These are phyloP conservation scores for Esperia sulphurella DNA, from an alignment of 2,888 invertebrate genomes.

Conservation along the genomic window DNA sequence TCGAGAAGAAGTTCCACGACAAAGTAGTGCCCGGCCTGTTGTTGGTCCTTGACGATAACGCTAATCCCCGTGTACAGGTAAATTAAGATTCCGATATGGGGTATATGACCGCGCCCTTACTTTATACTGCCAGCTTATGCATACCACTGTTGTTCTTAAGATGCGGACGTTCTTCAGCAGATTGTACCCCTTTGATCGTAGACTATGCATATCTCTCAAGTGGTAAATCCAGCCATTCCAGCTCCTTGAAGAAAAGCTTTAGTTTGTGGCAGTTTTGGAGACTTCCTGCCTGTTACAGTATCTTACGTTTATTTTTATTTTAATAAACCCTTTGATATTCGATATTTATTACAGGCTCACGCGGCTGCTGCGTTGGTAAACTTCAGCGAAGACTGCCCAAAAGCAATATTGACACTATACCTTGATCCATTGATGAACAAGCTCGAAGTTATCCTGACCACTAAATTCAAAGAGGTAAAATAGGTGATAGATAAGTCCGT, in stretches of 20 bases:
- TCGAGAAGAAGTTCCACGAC: conserved; percentile 98
- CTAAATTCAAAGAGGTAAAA: conserved; percentile 93
- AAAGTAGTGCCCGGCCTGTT: conserved; percentile 95
- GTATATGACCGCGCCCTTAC: no score
- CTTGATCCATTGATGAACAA: conserved; percentile 94
- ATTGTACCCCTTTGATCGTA: no score
- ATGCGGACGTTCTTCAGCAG: no score
- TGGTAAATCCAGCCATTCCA: no score
- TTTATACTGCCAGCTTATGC: no score
- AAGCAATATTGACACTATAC: conserved; percentile 93
- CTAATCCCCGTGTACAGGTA: conserved; percentile 95
- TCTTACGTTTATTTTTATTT: neutral
- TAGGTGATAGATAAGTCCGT: no score
- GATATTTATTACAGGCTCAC: conserved; percentile 76
- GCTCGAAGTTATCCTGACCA: conserved; percentile 91
- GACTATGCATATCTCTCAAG: no score
- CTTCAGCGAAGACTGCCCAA: conserved; percentile 99
- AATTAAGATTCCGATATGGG: neutral
- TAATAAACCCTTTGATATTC: neutral
- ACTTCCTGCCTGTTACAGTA: no score
- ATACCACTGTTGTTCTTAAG: no score
- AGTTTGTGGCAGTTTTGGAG: no score
- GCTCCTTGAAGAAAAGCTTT: no score
- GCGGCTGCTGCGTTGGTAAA: conserved; percentile 98
- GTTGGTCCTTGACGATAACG: conserved; percentile 92